Conservation (phyloP, 1,140 invertebrate genomes). For the Linepithema humile region DNA sequence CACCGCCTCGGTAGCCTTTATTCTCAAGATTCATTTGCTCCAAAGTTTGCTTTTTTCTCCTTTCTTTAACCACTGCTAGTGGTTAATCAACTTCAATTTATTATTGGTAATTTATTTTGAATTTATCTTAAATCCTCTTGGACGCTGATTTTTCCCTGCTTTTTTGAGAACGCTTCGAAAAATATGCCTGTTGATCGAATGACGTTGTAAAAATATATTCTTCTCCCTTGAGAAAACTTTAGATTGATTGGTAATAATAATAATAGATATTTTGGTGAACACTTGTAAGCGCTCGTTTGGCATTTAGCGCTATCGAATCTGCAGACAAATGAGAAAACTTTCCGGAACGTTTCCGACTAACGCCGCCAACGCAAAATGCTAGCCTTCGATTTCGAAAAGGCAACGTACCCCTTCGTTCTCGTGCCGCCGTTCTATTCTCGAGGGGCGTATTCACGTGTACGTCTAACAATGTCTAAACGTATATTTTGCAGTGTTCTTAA, state of each 20-base stretch:
- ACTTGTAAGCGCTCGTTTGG: slow-evolving; percentile 52
- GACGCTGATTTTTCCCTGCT: no score
- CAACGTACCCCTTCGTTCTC: slow-evolving; percentile 45
- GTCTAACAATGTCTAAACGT: slow-evolving; percentile 42
- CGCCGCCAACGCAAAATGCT: slow-evolving; percentile 25
- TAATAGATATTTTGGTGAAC: slow-evolving; percentile 40
- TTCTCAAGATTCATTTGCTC: slow-evolving; percentile 28
- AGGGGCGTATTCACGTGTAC: slow-evolving; percentile 7
- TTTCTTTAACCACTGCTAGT: not conserved
- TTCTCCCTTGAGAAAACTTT: not conserved
- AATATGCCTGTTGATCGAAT: not conserved
- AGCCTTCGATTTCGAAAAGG: slow-evolving; percentile 46
- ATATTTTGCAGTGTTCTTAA: slow-evolving; percentile 30
- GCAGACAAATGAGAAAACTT: slow-evolving; percentile 76
- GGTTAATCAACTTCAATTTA: no score
- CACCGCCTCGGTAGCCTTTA: not conserved
- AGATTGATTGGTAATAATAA: not conserved
- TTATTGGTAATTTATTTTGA: no score
- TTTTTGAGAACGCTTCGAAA: no score
- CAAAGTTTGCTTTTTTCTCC: not conserved
- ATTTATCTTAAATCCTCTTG: no score
- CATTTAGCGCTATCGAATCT: slow-evolving; percentile 64
- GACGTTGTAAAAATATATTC: not conserved
- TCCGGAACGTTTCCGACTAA: slow-evolving; percentile 60
- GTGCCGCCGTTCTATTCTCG: slow-evolving; percentile 50